phyloP scores from a whole-genome alignment of 2,113 vertebrate genomes.

The Corynorhinus townsendii region DNA sequence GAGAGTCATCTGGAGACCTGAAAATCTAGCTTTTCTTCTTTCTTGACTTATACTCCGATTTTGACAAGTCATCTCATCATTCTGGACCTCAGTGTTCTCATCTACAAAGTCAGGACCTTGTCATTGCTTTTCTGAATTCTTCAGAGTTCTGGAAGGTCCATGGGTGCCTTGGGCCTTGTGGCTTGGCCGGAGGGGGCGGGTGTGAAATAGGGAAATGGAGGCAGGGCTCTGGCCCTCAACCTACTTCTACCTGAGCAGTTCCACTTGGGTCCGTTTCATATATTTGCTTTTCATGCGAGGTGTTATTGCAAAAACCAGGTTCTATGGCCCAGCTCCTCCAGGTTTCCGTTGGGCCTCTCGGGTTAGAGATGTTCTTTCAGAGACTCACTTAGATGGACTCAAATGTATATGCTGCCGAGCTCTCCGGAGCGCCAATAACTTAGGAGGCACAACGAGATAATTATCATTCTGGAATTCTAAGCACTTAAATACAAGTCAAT shows the following conservation, averaged over 20 bases:
- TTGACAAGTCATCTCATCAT: background rate
- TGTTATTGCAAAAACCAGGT: background rate
- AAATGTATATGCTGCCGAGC: background rate
- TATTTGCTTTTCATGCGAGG: background rate
- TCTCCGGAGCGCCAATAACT: slow-evolving; percentile 4
- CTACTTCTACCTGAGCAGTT: background rate
- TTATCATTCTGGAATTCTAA: slow-evolving; percentile 52
- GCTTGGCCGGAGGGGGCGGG: background rate
- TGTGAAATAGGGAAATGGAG: background rate
- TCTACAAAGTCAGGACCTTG: background rate
- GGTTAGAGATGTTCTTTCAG: background rate
- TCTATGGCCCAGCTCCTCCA: background rate
- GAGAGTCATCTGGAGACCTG: too few relatives aligned
- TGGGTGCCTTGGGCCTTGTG: background rate
- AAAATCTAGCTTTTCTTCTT: background rate
- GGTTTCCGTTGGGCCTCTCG: background rate
- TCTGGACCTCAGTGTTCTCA: background rate
- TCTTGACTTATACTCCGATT: background rate
- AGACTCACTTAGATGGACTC: background rate
- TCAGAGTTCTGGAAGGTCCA: background rate
- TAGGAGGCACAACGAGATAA: slow-evolving; percentile 32
- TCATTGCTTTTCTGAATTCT: background rate
- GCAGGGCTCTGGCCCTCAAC: background rate
- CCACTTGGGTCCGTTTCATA: background rate
- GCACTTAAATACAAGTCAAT: slow-evolving; percentile 40